phyloP scores from a whole-genome alignment of 2,113 vertebrate species.

The Sus scrofa region DNA sequence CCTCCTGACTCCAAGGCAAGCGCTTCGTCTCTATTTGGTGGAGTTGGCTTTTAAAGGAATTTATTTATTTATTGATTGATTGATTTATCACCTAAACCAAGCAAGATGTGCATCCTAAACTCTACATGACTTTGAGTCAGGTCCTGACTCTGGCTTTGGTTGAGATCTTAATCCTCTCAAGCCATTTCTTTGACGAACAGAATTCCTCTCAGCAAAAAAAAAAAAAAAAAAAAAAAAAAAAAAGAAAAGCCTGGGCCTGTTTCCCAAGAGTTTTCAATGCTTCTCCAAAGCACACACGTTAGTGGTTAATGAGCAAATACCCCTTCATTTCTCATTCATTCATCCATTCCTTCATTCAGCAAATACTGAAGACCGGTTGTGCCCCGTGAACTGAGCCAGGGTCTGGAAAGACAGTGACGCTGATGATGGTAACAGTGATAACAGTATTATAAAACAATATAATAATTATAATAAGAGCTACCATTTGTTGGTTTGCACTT shows the following conservation, averaged over 20 bases:
- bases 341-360: background rate
- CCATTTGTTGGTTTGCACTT: background rate
- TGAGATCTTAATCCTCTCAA: background rate
- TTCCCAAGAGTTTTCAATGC: background rate
- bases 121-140: background rate
- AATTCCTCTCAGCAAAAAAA: background rate
- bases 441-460: too few species aligned
- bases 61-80: too few species aligned
- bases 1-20: background rate
- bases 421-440: background rate
- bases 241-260: background rate
- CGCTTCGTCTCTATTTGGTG: background rate
- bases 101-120: constrained; percentile 41
- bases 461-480: background rate
- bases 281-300: background rate
- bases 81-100: constrained; percentile 54
- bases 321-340: constrained; percentile 11
- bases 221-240: too few species aligned
- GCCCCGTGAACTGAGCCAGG: background rate
- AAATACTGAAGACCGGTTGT: too few species aligned
- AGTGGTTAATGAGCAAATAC: background rate
- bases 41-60: background rate
- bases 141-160: background rate
- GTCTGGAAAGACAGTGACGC: background rate
- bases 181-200: background rate